These are phyloP conservation scores for Caenorhabditis japonica DNA, from an alignment of 2,888 invertebrate genomes.

Conservation along the genomic window DNA sequence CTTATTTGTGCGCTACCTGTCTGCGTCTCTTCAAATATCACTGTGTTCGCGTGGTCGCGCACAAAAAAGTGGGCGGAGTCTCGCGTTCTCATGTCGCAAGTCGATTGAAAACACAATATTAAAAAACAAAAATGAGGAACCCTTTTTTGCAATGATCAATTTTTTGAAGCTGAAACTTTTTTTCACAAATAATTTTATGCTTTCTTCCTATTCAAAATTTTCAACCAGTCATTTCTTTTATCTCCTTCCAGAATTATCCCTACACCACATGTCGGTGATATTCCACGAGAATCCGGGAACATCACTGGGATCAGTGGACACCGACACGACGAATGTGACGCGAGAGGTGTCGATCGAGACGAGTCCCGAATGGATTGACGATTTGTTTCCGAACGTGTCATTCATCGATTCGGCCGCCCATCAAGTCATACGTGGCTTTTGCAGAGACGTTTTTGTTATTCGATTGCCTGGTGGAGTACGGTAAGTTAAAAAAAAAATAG, in stretches of 20 bases:
- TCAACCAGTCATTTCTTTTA: neutral
- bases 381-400: constrained; percentile 52
- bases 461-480: constrained; percentile 55
- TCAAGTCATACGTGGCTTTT: constrained; percentile 62
- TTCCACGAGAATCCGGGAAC: constrained; percentile 69
- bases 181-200: too few species aligned
- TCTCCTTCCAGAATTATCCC: neutral
- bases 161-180: too few species aligned
- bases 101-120: too few species aligned
- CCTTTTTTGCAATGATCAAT: too few species aligned
- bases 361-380: constrained; percentile 57
- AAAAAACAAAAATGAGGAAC: too few species aligned
- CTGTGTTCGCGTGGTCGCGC: too few species aligned
- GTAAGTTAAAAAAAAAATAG: constrained; percentile 35
- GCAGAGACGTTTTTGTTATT: constrained; percentile 63
- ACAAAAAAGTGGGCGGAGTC: too few species aligned
- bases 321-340: constrained; percentile 30
- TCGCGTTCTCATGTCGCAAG: too few species aligned
- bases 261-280: constrained; percentile 61
- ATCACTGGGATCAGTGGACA: constrained; percentile 52
- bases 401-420: constrained; percentile 65
- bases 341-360: constrained; percentile 26
- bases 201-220: neutral
- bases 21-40: too few species aligned
- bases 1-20: too few species aligned